These are phyloP conservation scores for Macrochelys suwanniensis DNA, from an alignment of 2,797 vertebrate species.

Conservation along the genomic window DNA sequence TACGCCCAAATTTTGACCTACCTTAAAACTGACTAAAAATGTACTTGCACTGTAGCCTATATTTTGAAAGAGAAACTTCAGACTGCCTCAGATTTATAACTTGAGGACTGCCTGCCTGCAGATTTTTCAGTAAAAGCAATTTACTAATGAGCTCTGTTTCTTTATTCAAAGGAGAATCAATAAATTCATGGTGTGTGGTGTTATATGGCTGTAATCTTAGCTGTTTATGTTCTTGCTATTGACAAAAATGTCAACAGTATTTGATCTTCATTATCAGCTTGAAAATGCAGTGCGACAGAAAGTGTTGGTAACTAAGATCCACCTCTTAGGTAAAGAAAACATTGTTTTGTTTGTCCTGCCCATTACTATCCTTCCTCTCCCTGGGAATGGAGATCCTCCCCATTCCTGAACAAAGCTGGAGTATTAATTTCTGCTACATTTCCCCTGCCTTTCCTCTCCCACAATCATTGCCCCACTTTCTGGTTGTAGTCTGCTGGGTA, in stretches of 20 bases:
- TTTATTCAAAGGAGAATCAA: not conserved
- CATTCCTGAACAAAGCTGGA: not conserved
- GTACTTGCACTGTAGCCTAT: not conserved
- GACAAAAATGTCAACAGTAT: not conserved
- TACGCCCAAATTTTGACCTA: not conserved
- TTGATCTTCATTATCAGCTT: not conserved
- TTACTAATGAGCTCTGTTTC: not conserved
- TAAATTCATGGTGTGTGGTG: not conserved
- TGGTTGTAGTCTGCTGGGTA: not conserved
- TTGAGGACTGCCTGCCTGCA: not conserved
- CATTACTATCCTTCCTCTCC: not conserved
- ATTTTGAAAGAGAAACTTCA: not conserved
- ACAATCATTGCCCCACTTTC: not conserved
- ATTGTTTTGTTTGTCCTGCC: not conserved
- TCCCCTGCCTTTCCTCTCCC: not conserved
- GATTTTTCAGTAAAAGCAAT: slow-evolving; percentile 9
- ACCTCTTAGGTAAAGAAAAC: not conserved
- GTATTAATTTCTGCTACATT: not conserved
- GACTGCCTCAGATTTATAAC: not conserved
- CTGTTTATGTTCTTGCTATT: not conserved
- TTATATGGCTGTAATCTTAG: not conserved
- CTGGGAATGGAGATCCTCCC: not conserved
- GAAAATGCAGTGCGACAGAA: not conserved
- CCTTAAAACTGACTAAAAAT: not conserved
- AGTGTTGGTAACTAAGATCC: not conserved